phyloP scores from a whole-genome alignment of 2,888 invertebrate genomes.

The Agrotis puta region DNA sequence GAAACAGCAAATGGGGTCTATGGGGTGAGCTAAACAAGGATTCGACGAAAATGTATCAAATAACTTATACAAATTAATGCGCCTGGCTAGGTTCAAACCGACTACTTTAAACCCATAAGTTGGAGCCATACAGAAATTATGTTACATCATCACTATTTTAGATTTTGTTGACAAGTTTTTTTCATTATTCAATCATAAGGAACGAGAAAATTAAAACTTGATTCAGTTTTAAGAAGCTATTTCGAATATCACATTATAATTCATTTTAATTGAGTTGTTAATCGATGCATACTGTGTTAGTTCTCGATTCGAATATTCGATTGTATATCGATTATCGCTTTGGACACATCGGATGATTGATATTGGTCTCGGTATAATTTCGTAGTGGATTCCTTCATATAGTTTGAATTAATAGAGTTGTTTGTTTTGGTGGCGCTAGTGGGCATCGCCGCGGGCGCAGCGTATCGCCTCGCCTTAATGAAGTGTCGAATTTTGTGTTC shows the following conservation, averaged over 20 bases:
- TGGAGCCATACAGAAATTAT: no score
- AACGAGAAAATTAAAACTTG: constrained; percentile 29
- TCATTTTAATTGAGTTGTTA: constrained; percentile 76
- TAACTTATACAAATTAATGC: no score
- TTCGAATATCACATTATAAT: constrained; percentile 68
- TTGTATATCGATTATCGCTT: constrained; percentile 81
- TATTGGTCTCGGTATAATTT: constrained; percentile 80
- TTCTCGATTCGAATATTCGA: constrained; percentile 78
- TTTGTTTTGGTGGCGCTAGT: constrained; percentile 85
- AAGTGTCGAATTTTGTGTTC: constrained; percentile 83
- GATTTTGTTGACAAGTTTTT: not conserved
- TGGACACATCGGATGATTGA: constrained; percentile 84
- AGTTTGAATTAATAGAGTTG: constrained; percentile 87
- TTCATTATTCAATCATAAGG: constrained; percentile 13
- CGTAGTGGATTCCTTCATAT: constrained; percentile 72
- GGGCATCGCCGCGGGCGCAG: constrained; percentile 83
- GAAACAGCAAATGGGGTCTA: no score
- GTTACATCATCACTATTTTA: no score
- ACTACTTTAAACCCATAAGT: no score
- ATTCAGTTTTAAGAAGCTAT: constrained; percentile 45
- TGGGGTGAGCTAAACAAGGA: no score
- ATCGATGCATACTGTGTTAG: constrained; percentile 75
- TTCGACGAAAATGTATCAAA: no score
- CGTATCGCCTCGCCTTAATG: constrained; percentile 80
- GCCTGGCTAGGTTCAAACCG: no score